These are phyloP conservation scores for Caenorhabditis angaria DNA, from an alignment of 2,888 invertebrate genomes.

Conservation along the genomic window DNA sequence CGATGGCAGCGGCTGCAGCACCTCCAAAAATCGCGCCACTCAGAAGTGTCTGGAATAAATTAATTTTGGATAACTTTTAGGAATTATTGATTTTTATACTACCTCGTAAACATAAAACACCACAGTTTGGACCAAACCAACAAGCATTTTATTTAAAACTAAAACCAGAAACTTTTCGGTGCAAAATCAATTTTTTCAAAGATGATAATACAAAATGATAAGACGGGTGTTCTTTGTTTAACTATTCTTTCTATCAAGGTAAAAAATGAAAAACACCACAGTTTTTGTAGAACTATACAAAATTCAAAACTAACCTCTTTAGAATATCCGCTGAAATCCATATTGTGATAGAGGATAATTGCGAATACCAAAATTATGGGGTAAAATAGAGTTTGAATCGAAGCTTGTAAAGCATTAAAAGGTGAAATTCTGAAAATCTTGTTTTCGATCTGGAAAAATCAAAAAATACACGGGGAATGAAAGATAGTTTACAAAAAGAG, in stretches of 20 bases:
- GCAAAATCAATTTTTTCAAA: no score
- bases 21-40: slow-evolving; percentile 44
- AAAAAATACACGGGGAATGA: no score
- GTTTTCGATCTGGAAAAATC: not conserved
- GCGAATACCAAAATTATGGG: not conserved
- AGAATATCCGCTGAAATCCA: not conserved
- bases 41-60: slow-evolving; percentile 28
- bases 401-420: not conserved
- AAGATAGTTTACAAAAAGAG: no score
- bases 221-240: not conserved
- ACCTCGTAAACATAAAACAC: no score
- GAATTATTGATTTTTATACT: no score
- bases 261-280: no score
- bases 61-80: not conserved
- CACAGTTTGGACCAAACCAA: no score
- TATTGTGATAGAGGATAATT: not conserved
- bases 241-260: no score
- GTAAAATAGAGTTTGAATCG: not conserved
- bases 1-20: slow-evolving; percentile 43
- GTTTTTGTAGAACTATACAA: no score
- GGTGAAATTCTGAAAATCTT: not conserved
- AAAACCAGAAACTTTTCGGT: no score
- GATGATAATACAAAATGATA: not conserved
- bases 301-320: not conserved
- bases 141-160: no score